Evolutionary conservation across 2,113 vertebrate species (phyloP).

Genomic region (Laticauda laticaudata): DNA sequence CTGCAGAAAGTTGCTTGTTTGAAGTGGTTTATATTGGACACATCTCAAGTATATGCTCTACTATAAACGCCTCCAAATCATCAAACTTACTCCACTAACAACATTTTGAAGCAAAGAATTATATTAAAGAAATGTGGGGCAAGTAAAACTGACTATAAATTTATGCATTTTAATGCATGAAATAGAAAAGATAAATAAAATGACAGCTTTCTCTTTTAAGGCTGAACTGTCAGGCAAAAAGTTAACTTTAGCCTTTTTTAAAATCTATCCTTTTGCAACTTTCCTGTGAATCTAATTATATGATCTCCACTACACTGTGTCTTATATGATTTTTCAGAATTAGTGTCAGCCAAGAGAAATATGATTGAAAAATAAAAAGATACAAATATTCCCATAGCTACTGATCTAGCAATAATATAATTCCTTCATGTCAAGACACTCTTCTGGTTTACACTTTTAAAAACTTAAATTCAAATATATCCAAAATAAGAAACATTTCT

Average conservation of each 20-base stretch:
- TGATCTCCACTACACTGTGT: background rate
- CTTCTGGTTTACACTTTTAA: background rate
- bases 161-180: slow-evolving; percentile 28
- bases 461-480: background rate
- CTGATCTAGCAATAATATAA: background rate
- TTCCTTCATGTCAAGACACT: background rate
- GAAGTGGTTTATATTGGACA: slow-evolving; percentile 62
- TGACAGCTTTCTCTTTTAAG: background rate
- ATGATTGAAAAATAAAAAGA: background rate
- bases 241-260: background rate
- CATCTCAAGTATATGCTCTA: slow-evolving; percentile 57
- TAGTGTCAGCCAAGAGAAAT: background rate
- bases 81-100: slow-evolving; percentile 55
- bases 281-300: background rate
- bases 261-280: background rate
- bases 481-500: background rate
- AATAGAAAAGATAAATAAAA: slow-evolving; percentile 1
- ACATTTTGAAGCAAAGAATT: slow-evolving; percentile 27
- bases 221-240: background rate
- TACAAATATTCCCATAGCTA: background rate
- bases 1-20: slow-evolving; percentile 54
- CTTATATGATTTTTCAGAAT: background rate
- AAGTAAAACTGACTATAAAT: background rate
- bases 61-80: slow-evolving; percentile 58
- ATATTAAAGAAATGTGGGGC: background rate